Base-by-base conservation (phyloP, 2,797 vertebrate species). In the Diplodus sargus region DNA sequence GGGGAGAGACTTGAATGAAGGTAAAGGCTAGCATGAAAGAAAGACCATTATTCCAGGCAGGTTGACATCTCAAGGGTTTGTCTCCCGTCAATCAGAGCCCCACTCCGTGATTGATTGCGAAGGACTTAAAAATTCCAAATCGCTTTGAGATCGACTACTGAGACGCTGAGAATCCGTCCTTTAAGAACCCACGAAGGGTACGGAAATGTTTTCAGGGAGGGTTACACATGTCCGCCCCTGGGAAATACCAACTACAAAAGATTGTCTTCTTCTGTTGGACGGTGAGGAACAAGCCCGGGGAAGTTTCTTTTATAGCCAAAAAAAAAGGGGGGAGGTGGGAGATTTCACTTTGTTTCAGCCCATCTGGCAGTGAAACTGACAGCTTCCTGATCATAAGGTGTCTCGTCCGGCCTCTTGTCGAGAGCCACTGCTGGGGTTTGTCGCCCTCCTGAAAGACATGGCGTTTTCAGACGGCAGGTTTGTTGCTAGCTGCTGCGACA, bases 221-320 rank as follows among this genome's bases (percentile, higher is more conserved):
- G 70, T 60, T 85, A 83, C 79, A 85, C 64, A 74, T 65, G 67
- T 73, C 74, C 47, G 47, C 75, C 73, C 53, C 8, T n/a, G 74
- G 80, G 79, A 85, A 88, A 82, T 66, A 52, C 5, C 1, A 1
- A 67, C 59, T 68, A 85, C 66, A 87, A 87, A 88, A 82, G 68
- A 79, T 63, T 9, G 70, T 65, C 70, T 81, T 78, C 67, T 82
- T 79, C 60, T 42, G 43, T 74, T 58, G 82, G 73, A 47, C 16
- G 15, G 49, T 30, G 51, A 78, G 43, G 61, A 75, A 22, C 23
- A 23, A 30, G 63, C 43, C 71, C 1, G 14, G 65, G 30, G 60
- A 88, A 70, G 70, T 79, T 74, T 80, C 64, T 77, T 20, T 68
- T 53, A 75, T n/a, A n/a, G n/a, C 25, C 28, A 30, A 4, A 76